Base-by-base conservation (phyloP, 1,140 invertebrate species). In the Alviniconcha marisindica region DNA sequence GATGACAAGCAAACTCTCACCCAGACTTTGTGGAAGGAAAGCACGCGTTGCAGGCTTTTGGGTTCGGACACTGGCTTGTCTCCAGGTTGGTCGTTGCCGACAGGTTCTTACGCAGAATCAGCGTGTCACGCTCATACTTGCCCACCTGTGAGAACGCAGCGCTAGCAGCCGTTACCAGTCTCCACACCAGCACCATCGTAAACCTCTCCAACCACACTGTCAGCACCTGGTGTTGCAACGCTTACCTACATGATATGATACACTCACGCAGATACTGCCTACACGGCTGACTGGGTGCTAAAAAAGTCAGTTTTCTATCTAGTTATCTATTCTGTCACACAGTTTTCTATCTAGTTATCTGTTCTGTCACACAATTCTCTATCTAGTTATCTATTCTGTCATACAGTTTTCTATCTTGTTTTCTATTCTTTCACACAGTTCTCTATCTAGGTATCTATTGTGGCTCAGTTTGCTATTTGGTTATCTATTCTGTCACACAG, bases 1-100 rank as follows among this genome's bases (percentile, higher is more conserved):
- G 3, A 24, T 74, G 18, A 38, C 38, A 31, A 31, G 5, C 12
- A 18, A 15, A 42, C 2, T 12, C 42, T 48, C n/a, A 76, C 73
- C 73, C 36, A 0, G 14, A n/a, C 7, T 40, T 2, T 3, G 40
- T 28, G 24, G 10, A 1, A 51, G 40, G 40, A 24, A 76, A 76
- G 36, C 73, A 76, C 2, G 40, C 44, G 21, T 76, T 76, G 42
- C 73, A 76, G 24, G 73, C 28, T 1, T 76, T 54, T 14, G 73
- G 10, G 28, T 76, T 76, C 21, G 73, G 73, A 40, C 73, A 76
- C 21, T 28, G 1, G 24, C 31, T 33, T 33, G 48, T 76, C 3
- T 1, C 2, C 42, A 51, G n/a, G 44, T 76, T 76, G 24, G 10
- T 12, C 21, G 31, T 10, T 51, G 38, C 38, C 73, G 42, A 76